Conservation (phyloP, 2,797 vertebrate species). For the Myripristis murdjan region DNA sequence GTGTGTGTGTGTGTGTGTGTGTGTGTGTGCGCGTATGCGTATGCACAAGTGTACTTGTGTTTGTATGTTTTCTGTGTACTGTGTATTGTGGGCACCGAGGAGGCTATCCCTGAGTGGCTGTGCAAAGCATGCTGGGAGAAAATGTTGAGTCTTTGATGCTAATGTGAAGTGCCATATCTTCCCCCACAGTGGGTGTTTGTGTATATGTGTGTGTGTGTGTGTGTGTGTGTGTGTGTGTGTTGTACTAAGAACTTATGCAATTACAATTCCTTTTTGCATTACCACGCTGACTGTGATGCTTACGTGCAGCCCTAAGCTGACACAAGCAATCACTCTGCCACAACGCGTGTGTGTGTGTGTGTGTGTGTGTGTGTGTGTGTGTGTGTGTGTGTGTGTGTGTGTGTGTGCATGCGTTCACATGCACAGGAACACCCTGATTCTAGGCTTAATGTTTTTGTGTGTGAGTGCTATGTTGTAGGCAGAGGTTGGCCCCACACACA, state of each 20-base stretch:
- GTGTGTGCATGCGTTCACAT: too few relatives aligned
- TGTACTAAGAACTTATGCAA: slow-evolving; percentile 69
- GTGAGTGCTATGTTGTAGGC: slow-evolving; percentile 33
- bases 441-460: slow-evolving; percentile 57
- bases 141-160: slow-evolving; percentile 75
- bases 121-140: slow-evolving; percentile 51
- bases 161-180: slow-evolving; percentile 74
- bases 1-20: background rate
- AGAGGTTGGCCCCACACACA: slow-evolving; percentile 13
- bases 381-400: too few relatives aligned
- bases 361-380: too few relatives aligned
- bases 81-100: slow-evolving; percentile 39
- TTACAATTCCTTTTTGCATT: slow-evolving; percentile 64
- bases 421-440: slow-evolving; percentile 54
- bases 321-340: slow-evolving; percentile 55
- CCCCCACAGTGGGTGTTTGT: slow-evolving; percentile 54
- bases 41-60: too few relatives aligned
- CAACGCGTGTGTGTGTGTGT: too few relatives aligned
- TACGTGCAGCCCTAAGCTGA: slow-evolving; percentile 71
- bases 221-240: slow-evolving; percentile 37
- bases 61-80: slow-evolving; percentile 28
- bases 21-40: background rate
- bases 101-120: slow-evolving; percentile 64
- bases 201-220: slow-evolving; percentile 31
- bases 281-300: slow-evolving; percentile 60